Base-by-base conservation (phyloP, 2,797 vertebrate species). In the Ctenopoma multispine region DNA sequence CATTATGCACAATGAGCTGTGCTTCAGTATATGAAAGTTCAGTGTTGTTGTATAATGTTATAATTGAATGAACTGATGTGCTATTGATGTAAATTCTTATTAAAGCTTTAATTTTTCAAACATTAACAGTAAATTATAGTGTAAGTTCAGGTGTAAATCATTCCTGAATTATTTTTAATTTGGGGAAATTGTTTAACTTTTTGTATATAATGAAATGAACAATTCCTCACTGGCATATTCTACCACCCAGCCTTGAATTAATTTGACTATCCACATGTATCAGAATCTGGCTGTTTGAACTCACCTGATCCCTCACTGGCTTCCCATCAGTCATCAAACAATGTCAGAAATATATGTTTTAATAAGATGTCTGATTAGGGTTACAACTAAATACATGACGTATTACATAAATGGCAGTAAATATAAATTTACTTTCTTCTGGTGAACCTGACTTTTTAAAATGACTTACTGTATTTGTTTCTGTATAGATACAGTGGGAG, bases 81-180 rank as follows among this genome's bases (percentile, higher is more conserved):
- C 40, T 53, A n/a, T n/a, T n/a, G n/a, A n/a, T n/a, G 18, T 77
- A n/a, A n/a, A 58, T 48, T 57, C 8, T 29, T 47, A 56, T 38
- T n/a, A 51, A 34, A 53, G 18, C 36, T 24, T 58, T 57, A 7
- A n/a, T 61, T 43, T 67, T 48, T 59, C 34, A 49, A 9, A 38
- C 7, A n/a, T 41, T 29, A 20, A 51, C 7, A 65, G 13, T 21
- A 18, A 21, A 65, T 43, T 11, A 34, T n/a, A 1, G 8, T 54
- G 7, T 31, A 47, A 34, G 20, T 29, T 0, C 0, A 51, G n/a
- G 11, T 40, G 23, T 59, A 21, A 71, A 48, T 36, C 4, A 14
- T 0, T 0, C 41, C 47, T 40, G 23, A 31, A 27, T 54, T 4
- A 40, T 57, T 24, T 13, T 29, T 47, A 5, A 44, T 24, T 27